phyloP scores from a whole-genome alignment of 2,888 invertebrate species.

The Spodoptera littoralis region DNA sequence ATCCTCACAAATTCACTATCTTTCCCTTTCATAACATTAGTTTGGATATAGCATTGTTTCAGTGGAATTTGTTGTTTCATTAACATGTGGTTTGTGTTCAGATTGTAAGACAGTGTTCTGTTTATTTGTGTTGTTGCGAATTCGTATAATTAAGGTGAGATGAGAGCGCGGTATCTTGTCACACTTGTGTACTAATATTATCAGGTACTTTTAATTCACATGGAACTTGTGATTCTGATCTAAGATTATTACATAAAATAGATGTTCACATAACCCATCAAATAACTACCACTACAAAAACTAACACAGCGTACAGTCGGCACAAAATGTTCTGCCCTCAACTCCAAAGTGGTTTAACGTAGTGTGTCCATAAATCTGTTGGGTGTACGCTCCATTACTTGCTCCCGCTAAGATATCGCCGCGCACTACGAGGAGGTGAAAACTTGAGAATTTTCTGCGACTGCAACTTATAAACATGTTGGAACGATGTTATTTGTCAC shows the following conservation, averaged over 20 bases:
- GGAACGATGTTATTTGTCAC: slow-evolving; percentile 57
- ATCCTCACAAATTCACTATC: no score
- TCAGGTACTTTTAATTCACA: no score
- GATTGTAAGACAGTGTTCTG: slow-evolving; percentile 1
- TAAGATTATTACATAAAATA: no score
- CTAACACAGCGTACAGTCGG: slow-evolving; percentile 50
- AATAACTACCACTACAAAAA: slow-evolving; percentile 48
- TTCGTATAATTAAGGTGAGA: no score
- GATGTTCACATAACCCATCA: slow-evolving; percentile 17
- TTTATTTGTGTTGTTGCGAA: no score
- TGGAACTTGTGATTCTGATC: no score
- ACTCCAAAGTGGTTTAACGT: slow-evolving; percentile 54
- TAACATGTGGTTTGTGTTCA: slow-evolving; percentile 16
- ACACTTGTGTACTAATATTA: no score
- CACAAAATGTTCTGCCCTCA: slow-evolving; percentile 56
- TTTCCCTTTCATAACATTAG: no score
- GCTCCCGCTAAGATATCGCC: slow-evolving; percentile 57
- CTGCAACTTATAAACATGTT: slow-evolving; percentile 58
- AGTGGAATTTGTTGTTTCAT: slow-evolving; percentile 8
- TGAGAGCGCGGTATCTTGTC: no score
- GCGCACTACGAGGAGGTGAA: slow-evolving; percentile 49
- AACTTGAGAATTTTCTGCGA: slow-evolving; percentile 55
- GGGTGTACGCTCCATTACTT: slow-evolving; percentile 70
- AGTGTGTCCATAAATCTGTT: slow-evolving; percentile 69
- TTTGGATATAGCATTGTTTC: not conserved